Evolutionary conservation across 2,113 vertebrate species (phyloP).

Genomic region (Electrona antarctica): DNA sequence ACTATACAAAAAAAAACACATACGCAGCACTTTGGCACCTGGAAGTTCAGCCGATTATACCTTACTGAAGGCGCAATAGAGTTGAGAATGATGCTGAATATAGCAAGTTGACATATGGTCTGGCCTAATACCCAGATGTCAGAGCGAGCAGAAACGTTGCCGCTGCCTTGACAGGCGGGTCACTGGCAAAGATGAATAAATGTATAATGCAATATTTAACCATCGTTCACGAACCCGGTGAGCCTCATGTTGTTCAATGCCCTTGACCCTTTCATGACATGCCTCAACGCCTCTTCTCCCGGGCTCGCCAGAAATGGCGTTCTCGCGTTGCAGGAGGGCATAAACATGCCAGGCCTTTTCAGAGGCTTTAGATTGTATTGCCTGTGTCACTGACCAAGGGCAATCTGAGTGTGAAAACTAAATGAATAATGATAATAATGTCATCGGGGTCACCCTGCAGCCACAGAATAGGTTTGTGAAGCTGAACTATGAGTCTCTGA

Average conservation of each 20-base stretch:
- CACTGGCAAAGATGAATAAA: constrained; percentile 44
- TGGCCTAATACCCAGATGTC: constrained; percentile 46
- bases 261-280: constrained; percentile 31
- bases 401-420: constrained; percentile 45
- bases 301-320: neutral
- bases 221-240: constrained; percentile 23
- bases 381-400: constrained; percentile 52
- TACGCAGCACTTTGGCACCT: too few relatives aligned
- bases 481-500: too few relatives aligned
- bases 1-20: too few relatives aligned
- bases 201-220: constrained; percentile 19
- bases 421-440: constrained; percentile 65
- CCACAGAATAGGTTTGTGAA: constrained; percentile 41
- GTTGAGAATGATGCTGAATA: constrained; percentile 3
- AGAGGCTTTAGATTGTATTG: constrained; percentile 49
- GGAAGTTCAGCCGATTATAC: constrained; percentile 22
- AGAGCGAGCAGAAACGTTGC: constrained; percentile 9
- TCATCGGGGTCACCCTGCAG: constrained; percentile 40
- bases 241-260: constrained; percentile 13
- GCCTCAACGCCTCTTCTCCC: constrained; percentile 5
- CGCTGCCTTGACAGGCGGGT: constrained; percentile 48
- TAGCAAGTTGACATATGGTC: constrained; percentile 42
- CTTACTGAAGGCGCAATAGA: neutral
- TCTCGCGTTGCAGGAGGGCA: constrained; percentile 34
- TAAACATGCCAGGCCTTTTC: constrained; percentile 52